These are phyloP conservation scores for Meloidogyne hapla DNA, from an alignment of 1,140 invertebrate species.

Conservation along the genomic window DNA sequence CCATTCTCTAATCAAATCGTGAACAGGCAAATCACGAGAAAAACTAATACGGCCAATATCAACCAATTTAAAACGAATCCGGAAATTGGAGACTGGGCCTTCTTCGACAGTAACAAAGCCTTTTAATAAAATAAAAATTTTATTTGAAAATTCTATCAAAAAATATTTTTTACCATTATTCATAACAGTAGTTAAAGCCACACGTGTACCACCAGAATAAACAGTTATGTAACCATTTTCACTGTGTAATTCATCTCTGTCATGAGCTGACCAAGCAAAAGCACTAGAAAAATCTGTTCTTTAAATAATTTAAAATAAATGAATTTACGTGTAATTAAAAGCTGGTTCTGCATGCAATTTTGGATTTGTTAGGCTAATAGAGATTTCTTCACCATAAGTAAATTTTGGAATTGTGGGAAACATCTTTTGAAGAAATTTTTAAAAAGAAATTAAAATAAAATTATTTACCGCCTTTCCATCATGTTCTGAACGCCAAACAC, in stretches of 20 bases:
- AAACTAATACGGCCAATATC: conserved; percentile 63
- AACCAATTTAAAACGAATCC: conserved; percentile 50
- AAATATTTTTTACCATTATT: conserved; percentile 49
- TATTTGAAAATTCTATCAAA: background rate
- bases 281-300: conserved; percentile 44
- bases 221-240: conserved; percentile 62
- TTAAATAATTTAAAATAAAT: background rate
- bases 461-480: conserved; percentile 49
- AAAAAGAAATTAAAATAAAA: conserved; percentile 9
- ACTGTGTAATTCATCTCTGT: conserved; percentile 60
- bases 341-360: conserved; percentile 44
- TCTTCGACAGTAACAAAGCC: conserved; percentile 63
- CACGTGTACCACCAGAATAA: conserved; percentile 48
- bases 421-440: conserved; percentile 23
- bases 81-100: conserved; percentile 33
- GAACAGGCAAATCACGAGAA: conserved; percentile 61
- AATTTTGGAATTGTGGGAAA: conserved; percentile 63
- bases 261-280: conserved; percentile 62
- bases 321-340: conserved; percentile 60
- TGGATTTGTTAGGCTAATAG: conserved; percentile 54
- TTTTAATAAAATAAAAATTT: conserved; percentile 32
- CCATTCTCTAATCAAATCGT: conserved; percentile 54
- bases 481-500: conserved; percentile 62
- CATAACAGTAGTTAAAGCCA: conserved; percentile 62
- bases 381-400: conserved; percentile 61